Conservation (phyloP, 2,797 vertebrate genomes). For the Melanitta fusca region DNA sequence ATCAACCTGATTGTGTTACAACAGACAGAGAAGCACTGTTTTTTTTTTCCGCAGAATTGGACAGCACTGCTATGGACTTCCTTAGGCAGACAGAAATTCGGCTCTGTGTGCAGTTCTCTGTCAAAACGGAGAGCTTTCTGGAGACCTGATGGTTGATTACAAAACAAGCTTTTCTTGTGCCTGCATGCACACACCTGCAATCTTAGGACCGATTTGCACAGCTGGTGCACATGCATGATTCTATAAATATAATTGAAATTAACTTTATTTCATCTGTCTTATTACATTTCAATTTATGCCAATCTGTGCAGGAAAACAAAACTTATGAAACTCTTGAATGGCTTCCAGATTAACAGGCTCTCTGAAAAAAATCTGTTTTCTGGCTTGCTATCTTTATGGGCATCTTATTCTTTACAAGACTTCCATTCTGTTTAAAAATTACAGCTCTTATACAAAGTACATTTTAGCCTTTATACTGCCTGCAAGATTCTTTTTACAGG, state of each 20-base stretch:
- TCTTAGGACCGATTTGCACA: background rate
- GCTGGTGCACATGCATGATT: background rate
- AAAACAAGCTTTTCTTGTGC: background rate
- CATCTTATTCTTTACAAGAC: background rate
- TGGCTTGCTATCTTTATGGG: background rate
- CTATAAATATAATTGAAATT: background rate
- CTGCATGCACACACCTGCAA: accelerated
- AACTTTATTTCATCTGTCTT: background rate
- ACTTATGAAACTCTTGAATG: background rate
- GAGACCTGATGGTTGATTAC: background rate
- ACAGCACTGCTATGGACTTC: background rate
- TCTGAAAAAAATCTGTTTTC: background rate
- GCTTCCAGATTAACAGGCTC: background rate
- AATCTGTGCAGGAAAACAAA: background rate
- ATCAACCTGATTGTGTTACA: background rate
- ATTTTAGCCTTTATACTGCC: background rate
- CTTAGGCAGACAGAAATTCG: background rate
- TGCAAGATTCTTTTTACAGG: background rate
- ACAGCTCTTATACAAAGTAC: background rate
- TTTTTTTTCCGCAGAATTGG: background rate
- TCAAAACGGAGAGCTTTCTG: background rate
- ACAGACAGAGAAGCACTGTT: background rate
- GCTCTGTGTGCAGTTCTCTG: background rate
- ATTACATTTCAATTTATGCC: background rate
- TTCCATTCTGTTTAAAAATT: background rate